Percentiles rank a stretch among this genome's conserved stretches.
These are phyloP conservation scores for Lamproptera curius DNA, from an alignment of 2,888 invertebrate species.

Conservation along the genomic window DNA sequence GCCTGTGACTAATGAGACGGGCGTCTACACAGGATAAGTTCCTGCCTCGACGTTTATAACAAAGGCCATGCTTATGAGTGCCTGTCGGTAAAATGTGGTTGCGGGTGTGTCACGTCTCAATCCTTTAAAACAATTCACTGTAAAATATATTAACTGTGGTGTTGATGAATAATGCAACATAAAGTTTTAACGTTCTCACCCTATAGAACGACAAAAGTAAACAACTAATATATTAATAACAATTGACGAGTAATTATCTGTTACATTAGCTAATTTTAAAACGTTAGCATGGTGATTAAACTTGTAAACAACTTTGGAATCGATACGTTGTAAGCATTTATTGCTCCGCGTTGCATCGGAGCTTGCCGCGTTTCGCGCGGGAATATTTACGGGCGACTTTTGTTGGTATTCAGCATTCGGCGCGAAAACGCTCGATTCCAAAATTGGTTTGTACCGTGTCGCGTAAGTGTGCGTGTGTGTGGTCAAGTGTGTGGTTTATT, in stretches of 20 bases:
- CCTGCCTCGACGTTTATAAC: conserved; percentile 16
- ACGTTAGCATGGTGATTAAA: conserved; percentile 33
- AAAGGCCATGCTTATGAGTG: conserved; percentile 15
- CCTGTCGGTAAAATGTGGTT: conserved; percentile 34
- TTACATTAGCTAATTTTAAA: conserved; percentile 6
- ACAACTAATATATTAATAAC: conserved; percentile 14
- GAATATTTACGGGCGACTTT: too few species aligned
- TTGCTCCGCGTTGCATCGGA: neutral
- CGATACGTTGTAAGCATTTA: conserved; percentile 26
- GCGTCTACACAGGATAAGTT: conserved; percentile 16
- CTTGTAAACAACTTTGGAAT: conserved; percentile 39
- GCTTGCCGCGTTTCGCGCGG: neutral
- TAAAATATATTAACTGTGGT: conserved; percentile 8
- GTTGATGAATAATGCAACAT: neutral
- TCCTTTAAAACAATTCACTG: conserved; percentile 4
- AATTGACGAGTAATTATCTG: neutral
- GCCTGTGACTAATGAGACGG: conserved; percentile 18
- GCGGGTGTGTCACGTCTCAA: conserved; percentile 23
- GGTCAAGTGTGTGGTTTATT: conserved; percentile 67
- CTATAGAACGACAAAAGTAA: too few species aligned
- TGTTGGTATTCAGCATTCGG: neutral
- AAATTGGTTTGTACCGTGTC: conserved; percentile 38
- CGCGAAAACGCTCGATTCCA: conserved; percentile 32
- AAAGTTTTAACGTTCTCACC: conserved; percentile 12
- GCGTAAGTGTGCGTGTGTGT: conserved; percentile 37